A percentile compares a stretch with the other conserved stretches of the same genome.
phyloP scores from a whole-genome alignment of 2,797 vertebrate genomes.

The Knipowitschia caucasica region DNA sequence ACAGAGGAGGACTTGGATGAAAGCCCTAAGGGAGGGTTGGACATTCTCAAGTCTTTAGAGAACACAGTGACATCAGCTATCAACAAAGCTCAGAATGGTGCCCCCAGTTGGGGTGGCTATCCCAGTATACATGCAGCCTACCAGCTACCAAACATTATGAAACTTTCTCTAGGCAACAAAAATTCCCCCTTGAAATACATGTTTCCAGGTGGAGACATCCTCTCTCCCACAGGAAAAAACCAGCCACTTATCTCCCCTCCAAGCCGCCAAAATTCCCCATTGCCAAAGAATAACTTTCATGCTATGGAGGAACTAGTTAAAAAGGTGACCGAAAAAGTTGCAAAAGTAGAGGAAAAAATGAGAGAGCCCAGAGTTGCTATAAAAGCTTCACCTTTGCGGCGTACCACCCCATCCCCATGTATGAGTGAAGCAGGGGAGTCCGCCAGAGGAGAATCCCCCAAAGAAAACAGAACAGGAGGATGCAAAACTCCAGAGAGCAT shows the following conservation, averaged over 20 bases:
- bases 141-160: slow-evolving; percentile 98
- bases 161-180: slow-evolving; percentile 91
- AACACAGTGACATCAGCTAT: slow-evolving; percentile 98
- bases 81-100: slow-evolving; percentile 98
- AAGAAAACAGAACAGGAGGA: slow-evolving; percentile 67
- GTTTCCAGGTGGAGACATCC: slow-evolving; percentile 85
- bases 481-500: slow-evolving; percentile 84
- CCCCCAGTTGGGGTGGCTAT: slow-evolving; percentile 98
- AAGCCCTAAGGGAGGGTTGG: slow-evolving; percentile 94
- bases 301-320: slow-evolving; percentile 98
- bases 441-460: slow-evolving; percentile 80
- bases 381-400: slow-evolving; percentile 83
- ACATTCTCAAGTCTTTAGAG: slow-evolving; percentile 96
- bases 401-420: slow-evolving; percentile 88
- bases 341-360: slow-evolving; percentile 95
- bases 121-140: slow-evolving; percentile 99
- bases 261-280: slow-evolving; percentile 88
- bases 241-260: slow-evolving; percentile 87
- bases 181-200: slow-evolving; percentile 85
- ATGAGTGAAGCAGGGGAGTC: slow-evolving; percentile 88
- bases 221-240: slow-evolving; percentile 83
- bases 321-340: slow-evolving; percentile 96
- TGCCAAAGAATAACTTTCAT: slow-evolving; percentile 95
- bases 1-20: slow-evolving; percentile 97
- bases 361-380: slow-evolving; percentile 79